Evolutionary conservation across 2,888 invertebrate species (phyloP).

Genomic region (Dorcus hopei): DNA sequence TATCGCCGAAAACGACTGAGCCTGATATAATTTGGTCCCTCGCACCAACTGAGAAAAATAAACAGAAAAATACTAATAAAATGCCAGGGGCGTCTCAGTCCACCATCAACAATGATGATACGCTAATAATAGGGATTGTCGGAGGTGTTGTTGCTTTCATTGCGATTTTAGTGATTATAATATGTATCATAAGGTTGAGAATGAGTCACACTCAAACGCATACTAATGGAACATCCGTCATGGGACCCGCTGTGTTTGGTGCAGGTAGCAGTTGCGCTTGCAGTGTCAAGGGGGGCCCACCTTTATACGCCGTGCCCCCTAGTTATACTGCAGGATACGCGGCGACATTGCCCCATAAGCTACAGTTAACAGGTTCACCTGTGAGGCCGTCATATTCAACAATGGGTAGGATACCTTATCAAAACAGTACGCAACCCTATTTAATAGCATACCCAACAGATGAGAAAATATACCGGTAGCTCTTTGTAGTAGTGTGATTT

Average conservation of each 20-base stretch:
- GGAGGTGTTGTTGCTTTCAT: conserved; percentile 91
- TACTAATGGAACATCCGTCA: conserved; percentile 53
- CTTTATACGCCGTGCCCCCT: conserved; percentile 60
- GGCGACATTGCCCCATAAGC: conserved; percentile 65
- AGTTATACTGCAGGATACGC: conserved; percentile 52
- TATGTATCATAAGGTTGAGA: conserved; percentile 72
- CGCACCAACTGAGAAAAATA: conserved; percentile 50
- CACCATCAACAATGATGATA: conserved; percentile 79
- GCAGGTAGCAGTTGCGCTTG: conserved; percentile 53
- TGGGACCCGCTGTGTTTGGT: conserved; percentile 42
- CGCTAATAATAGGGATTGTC: conserved; percentile 91
- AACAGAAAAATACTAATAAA: conserved; percentile 47
- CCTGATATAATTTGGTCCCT: conserved; percentile 90
- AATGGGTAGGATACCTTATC: conserved; percentile 59
- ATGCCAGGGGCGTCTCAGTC: conserved; percentile 57
- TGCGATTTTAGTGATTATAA: conserved; percentile 81
- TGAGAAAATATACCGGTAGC: conserved; percentile 63
- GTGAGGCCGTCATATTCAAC: conserved; percentile 60
- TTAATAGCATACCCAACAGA: conserved; percentile 63
- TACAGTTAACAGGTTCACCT: conserved; percentile 53
- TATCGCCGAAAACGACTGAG: conserved; percentile 65
- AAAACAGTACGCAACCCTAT: conserved; percentile 53
- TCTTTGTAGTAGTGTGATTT: too few relatives aligned
- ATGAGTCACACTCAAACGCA: conserved; percentile 63
- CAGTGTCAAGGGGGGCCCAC: conserved; percentile 51